Percentiles rank a stretch among this genome's conserved stretches.
Conservation (phyloP, 2,888 invertebrate genomes). For the Bombylius major region DNA sequence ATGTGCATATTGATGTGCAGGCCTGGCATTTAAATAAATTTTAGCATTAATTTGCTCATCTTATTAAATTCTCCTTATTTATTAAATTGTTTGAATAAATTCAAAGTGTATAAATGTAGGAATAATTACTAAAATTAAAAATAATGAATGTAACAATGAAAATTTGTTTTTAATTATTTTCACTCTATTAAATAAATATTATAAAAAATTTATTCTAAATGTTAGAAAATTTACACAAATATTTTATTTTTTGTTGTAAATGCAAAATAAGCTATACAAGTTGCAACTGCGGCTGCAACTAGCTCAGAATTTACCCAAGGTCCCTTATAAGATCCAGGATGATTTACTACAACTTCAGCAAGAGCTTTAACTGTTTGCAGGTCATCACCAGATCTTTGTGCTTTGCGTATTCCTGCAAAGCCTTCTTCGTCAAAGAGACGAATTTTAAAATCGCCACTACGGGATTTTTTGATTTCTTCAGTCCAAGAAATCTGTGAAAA, state of each 20-base stretch:
- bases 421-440: slow-evolving; percentile 87
- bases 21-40: not conserved
- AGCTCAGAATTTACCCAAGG: slow-evolving; percentile 90
- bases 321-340: slow-evolving; percentile 75
- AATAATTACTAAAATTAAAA: too few relatives aligned
- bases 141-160: too few relatives aligned
- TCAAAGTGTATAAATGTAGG: too few relatives aligned
- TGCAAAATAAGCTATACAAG: slow-evolving; percentile 75
- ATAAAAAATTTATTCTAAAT: too few relatives aligned
- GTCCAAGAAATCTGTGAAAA: slow-evolving; percentile 76
- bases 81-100: too few relatives aligned
- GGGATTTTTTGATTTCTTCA: slow-evolving; percentile 71
- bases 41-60: not conserved
- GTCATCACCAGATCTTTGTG: slow-evolving; percentile 57
- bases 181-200: too few relatives aligned
- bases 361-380: slow-evolving; percentile 50
- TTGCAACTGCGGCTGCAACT: slow-evolving; percentile 65
- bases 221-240: slow-evolving; percentile 42
- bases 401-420: slow-evolving; percentile 74
- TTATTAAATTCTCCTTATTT: too few relatives aligned
- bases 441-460: slow-evolving; percentile 67
- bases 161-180: too few relatives aligned
- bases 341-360: slow-evolving; percentile 53
- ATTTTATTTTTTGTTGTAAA: slow-evolving; percentile 73
- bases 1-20: too few relatives aligned